Evolutionary conservation across 2,888 invertebrate genomes (phyloP), one percentile per base, ranked within the genome.

Genomic region (Octonoba sinensis): DNA sequence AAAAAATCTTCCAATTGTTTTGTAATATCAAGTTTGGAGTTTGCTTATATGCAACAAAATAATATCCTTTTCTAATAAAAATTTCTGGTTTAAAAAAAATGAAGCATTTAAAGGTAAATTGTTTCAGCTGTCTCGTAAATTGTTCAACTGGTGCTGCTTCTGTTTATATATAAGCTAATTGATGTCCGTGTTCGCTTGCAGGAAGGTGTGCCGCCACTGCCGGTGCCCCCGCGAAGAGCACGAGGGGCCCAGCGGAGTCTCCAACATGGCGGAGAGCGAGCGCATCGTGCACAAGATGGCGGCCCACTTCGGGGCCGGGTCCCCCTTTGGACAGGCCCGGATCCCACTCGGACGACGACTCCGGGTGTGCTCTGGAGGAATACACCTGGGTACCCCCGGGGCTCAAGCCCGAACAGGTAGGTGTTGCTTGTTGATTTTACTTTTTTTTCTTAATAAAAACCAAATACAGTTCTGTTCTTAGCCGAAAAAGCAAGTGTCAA

Each of bases 351-450:
- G 99, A 99, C 88, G 97, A 98, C 88, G 99, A 99, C 90, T 96
- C 96, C 73, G 98, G 99, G 13, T 99, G 98, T 89, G 97, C 97
- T 24, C 90, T 99, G 85, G 98, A 99, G 89, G 98, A 99, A 89
- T 98, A 97, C 89, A 96, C 97, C 1, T 99, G 98, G 98, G 96
- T 98, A 84, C 99, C 99, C 54, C 96, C 96, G 2, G 97, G 97
- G 84, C 91, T 98, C 18, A 92, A 97, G 88, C 97, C 98, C 0
- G 97, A 98, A 90, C 97, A 97, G 93, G 98, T 98, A 89, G 90
- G 88, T 74, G 3, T 27, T 27, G 27, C 2, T 27, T n/a, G 13
- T 22, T 22, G 1, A 15, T 24, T 16, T 12, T 6, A 27, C 6
- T 6, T 27, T 27, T 27, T 27, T 27, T 27, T 27, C 6, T 3